Conservation (phyloP, 2,113 vertebrate species). For the Cephalopterus ornatus region DNA sequence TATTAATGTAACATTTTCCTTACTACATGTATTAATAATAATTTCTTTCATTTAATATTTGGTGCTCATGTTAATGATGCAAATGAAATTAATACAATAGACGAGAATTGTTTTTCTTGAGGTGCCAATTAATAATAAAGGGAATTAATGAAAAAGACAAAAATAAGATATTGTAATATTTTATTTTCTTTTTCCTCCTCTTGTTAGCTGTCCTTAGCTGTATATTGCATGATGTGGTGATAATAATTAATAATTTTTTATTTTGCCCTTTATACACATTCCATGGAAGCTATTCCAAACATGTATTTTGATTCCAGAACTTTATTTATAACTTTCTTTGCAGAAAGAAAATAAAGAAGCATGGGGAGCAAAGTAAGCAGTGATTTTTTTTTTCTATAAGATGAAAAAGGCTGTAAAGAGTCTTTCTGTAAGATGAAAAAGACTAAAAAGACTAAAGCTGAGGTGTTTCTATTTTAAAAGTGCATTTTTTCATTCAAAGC, state of each 20-base stretch:
- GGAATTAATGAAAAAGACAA: conserved; percentile 13
- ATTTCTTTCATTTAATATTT: background rate
- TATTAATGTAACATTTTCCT: background rate
- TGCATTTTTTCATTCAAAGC: background rate
- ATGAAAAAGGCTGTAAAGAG: background rate
- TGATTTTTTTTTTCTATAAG: background rate
- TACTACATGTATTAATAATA: background rate
- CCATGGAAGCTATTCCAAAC: background rate
- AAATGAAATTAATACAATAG: conserved; percentile 24
- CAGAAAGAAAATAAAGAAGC: background rate
- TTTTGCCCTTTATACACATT: background rate
- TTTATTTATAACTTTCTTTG: background rate
- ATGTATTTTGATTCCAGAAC: background rate
- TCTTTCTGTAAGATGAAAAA: background rate
- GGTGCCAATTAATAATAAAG: background rate
- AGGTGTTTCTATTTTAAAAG: background rate
- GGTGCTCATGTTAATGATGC: background rate
- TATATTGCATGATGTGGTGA: background rate
- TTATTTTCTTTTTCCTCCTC: background rate
- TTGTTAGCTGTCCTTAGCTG: background rate
- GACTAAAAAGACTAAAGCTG: too few relatives aligned
- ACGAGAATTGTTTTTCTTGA: background rate
- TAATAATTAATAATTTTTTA: background rate
- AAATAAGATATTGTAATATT: background rate
- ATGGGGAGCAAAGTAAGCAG: background rate